Percentiles rank a stretch among this genome's conserved stretches.
Conservation (phyloP, 2,113 vertebrate species). For the Circaetus gallicus region DNA sequence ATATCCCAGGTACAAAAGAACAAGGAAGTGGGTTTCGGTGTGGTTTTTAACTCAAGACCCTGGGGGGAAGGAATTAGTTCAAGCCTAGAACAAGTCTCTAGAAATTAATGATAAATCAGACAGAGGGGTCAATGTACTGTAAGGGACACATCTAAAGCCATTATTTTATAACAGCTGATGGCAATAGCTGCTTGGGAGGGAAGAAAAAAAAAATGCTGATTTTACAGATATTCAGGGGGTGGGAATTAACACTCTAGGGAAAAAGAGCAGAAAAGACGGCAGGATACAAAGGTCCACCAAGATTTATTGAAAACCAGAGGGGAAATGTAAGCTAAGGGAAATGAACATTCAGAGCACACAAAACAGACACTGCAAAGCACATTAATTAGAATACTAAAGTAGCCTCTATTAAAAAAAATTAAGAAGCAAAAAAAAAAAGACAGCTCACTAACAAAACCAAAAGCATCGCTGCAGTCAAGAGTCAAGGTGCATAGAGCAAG, state of each 20-base stretch:
- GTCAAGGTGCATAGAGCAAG: not conserved
- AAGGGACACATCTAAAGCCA: slow-evolving; percentile 67
- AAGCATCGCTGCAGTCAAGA: not conserved
- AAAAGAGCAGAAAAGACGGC: slow-evolving; percentile 29
- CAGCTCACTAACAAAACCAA: not conserved
- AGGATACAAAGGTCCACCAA: slow-evolving; percentile 46
- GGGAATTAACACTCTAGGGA: slow-evolving; percentile 58
- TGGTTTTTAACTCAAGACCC: slow-evolving; percentile 48
- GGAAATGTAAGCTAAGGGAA: not conserved
- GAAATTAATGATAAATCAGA: slow-evolving; percentile 72
- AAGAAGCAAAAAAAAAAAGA: not conserved
- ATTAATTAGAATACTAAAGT: not conserved
- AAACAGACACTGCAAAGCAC: not conserved
- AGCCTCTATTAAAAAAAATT: not conserved
- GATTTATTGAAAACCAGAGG: slow-evolving; percentile 59
- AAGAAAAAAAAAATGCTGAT: slow-evolving; percentile 70
- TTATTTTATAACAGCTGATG: slow-evolving; percentile 67
- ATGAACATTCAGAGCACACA: not conserved
- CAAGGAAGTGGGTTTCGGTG: slow-evolving; percentile 5
- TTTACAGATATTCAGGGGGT: slow-evolving; percentile 48
- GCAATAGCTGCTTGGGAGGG: slow-evolving; percentile 30
- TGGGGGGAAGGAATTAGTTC: slow-evolving; percentile 47
- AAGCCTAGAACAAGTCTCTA: slow-evolving; percentile 61
- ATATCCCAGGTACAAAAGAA: slow-evolving; percentile 33
- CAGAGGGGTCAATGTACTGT: slow-evolving; percentile 52